Percentiles rank a stretch among this genome's conserved stretches.
These are phyloP conservation scores for Drosophila melanosoma DNA, from an alignment of 2,888 invertebrate genomes.

Conservation along the genomic window DNA sequence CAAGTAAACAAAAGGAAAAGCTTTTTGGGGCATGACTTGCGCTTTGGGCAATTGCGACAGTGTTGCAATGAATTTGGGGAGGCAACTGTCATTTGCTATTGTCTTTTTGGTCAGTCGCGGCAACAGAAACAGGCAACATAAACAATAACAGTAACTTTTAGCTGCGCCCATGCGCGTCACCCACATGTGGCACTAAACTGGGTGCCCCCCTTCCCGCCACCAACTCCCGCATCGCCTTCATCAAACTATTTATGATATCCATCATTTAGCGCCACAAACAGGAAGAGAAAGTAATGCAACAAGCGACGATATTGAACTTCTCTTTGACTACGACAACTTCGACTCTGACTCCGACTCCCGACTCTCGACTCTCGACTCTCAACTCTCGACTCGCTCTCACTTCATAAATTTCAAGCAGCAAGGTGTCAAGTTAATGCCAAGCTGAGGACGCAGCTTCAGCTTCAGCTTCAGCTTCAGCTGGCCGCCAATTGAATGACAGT, in stretches of 20 bases:
- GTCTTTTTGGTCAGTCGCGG: conserved; percentile 32
- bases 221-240: neutral
- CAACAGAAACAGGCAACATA: no score
- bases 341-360: conserved; percentile 1
- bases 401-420: conserved; percentile 74
- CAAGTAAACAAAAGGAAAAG: conserved; percentile 28
- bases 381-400: conserved; percentile 66
- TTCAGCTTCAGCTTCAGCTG: conserved; percentile 32
- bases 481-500: conserved; percentile 74
- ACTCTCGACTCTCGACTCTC: conserved; percentile 21
- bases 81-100: conserved; percentile 69
- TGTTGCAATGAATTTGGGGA: conserved; percentile 23
- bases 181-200: conserved; percentile 39
- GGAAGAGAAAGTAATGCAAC: conserved; percentile 79
- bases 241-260: conserved; percentile 59
- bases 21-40: conserved; percentile 31
- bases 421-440: conserved; percentile 79
- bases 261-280: conserved; percentile 73
- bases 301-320: conserved; percentile 3
- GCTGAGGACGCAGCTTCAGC: conserved; percentile 53
- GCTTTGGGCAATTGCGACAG: conserved; percentile 56
- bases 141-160: neutral
- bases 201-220: no score
- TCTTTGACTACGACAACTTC: conserved; percentile 21
- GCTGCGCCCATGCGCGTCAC: conserved; percentile 43